Evolutionary conservation across 2,888 invertebrate species (phyloP).

Genomic region (Mamestra brassicae): DNA sequence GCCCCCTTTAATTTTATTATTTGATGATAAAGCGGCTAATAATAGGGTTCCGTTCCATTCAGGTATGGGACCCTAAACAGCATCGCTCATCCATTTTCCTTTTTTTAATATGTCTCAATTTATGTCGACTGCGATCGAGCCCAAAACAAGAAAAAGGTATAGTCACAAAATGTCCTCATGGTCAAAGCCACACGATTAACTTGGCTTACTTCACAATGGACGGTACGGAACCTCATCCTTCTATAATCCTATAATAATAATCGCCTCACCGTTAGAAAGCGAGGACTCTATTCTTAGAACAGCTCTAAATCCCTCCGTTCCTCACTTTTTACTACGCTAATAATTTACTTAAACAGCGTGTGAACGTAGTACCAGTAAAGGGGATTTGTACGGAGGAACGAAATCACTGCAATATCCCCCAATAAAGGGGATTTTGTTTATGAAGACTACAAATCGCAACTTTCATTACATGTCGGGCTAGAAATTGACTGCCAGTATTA

Average conservation of each 20-base stretch:
- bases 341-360: constrained; percentile 66
- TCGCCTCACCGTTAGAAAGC: background rate
- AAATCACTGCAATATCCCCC: constrained; percentile 83
- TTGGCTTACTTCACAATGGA: too few species aligned
- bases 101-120: too few species aligned
- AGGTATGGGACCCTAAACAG: too few species aligned
- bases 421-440: constrained; percentile 89
- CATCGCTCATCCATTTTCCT: too few species aligned
- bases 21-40: too few species aligned
- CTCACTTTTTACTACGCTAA: constrained; percentile 56
- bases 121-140: background rate
- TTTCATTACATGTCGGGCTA: constrained; percentile 80
- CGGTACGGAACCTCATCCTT: background rate
- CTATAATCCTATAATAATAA: constrained; percentile 1
- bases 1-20: too few species aligned
- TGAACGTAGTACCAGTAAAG: constrained; percentile 55
- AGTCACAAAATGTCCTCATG: background rate
- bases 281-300: constrained; percentile 17
- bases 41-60: too few species aligned
- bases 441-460: constrained; percentile 87
- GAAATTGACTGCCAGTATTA: constrained; percentile 85
- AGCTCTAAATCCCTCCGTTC: constrained; percentile 24
- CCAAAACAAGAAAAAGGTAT: background rate
- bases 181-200: background rate
- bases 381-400: constrained; percentile 72